Base-by-base conservation (phyloP, 2,888 invertebrate genomes). In the Andrena dorsata region DNA sequence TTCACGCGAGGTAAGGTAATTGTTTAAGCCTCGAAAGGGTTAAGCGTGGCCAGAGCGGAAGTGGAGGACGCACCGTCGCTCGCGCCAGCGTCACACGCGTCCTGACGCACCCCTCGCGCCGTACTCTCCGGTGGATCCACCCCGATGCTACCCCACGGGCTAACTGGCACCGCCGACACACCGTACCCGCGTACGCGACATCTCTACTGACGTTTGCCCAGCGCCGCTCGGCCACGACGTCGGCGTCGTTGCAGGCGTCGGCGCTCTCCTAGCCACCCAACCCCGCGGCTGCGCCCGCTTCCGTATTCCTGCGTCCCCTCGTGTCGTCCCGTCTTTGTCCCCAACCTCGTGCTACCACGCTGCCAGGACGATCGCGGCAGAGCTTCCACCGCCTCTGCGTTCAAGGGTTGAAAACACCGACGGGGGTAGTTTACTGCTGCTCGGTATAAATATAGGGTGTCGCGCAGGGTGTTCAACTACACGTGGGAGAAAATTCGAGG, bases 131-230 rank as follows among this genome's bases (percentile, higher is more conserved):
- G 85, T 81, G 89, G 86, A 88, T 91, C 90, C 88, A 90, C 88
- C 92, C 91, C 88, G 88, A 82, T 83, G 76, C 89, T 91, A 86
- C 82, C 91, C 90, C 90, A 86, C 87, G 89, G 91, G 92, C 90
- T 89, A 89, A 93, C 93, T 92, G 90, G 58, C 90, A 70, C 58
- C 75, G 60, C 49, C 68, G 69, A 56, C 74, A 73, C 66, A 51
- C 89, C 91, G 89, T 91, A 90, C 90, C 88, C 86, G 78, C 63
- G 76, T 80, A 65, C 76, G 77, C 79, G 83, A 80, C 81, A 76
- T 80, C 74, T 83, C 76, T 70, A 86, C 85, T 86, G 80, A 66
- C 77, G 60, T 28, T 20, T 41, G 41, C 41, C 41, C 56, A 28
- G 72, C 56, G 35, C 47, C 60, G 32, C 49, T 56, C 53, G 56